Evolutionary conservation across 2,113 vertebrate genomes (phyloP), one percentile per base, ranked within the genome.

Genomic region (Sturnira hondurensis): DNA sequence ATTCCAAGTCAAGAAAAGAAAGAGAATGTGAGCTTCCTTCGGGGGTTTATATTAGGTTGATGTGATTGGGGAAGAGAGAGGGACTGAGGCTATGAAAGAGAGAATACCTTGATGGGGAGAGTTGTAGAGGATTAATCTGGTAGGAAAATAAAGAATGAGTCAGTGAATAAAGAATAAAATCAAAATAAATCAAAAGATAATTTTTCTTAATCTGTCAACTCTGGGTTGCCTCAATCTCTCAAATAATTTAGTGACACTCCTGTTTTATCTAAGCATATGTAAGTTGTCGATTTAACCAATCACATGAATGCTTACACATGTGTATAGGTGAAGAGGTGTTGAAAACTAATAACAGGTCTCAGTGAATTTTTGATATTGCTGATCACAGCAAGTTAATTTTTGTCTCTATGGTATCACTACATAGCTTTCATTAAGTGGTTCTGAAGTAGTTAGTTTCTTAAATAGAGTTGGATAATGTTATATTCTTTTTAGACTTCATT

Each of bases 41-140:
- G 2, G n/a, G 15, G 5, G 0, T n/a, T 63, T n/a, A 20, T 68
- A 16, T 31, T 31, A 3, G 4, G 31, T 38, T 24, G 0, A 3
- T 56, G 56, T 17, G 22, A 8, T 7, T 17, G n/a, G 20, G 11
- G 28, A 17, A 12, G 11, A 43, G 36, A 20, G 19, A 2, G 7
- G 8, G 26, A 0, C 11, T n/a, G 43, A 20, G 9, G n/a, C 4
- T 2, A 71, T 26, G 4, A 1, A 36, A 31, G n/a, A 50, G 4
- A 81, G 41, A 41, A 22, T 2, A 7, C 14, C 33, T 14, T 0
- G 11, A 20, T 13, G 6, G 9, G 43, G 14, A 24, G 50, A 7
- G 11, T n/a, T 52, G 50, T 20, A 22, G 54, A 63, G 12, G n/a
- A 20, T n/a, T 1, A 11, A 14, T 16, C 15, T 43, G 43, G 9